Conservation (phyloP, 2,888 invertebrate species). For the Limnephilus auricula region DNA sequence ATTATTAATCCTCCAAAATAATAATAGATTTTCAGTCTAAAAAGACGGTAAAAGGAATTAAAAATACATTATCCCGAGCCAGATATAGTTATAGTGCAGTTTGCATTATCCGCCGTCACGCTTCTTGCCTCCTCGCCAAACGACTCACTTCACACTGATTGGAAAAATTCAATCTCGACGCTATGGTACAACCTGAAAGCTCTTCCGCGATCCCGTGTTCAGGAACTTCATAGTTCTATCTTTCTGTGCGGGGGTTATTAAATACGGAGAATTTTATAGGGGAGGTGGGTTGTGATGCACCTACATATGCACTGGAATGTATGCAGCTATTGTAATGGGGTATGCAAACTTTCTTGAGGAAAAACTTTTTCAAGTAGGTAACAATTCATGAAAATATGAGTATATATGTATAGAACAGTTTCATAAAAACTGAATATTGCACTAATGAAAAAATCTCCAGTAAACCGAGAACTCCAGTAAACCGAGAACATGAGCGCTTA, state of each 20-base stretch:
- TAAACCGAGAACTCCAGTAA: too few species aligned
- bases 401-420: too few species aligned
- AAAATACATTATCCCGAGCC: not conserved
- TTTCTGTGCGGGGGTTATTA: not conserved
- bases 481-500: too few species aligned
- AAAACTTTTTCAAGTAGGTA: not conserved
- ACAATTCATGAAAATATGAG: too few species aligned
- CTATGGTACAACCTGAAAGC: conserved; percentile 15
- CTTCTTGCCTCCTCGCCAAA: not conserved
- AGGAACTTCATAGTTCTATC: not conserved
- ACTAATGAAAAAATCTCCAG: too few species aligned
- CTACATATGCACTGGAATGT: not conserved
- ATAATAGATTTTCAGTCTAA: too few species aligned
- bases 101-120: conserved; percentile 14
- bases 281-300: not conserved
- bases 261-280: not conserved
- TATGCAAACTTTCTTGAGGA: not conserved
- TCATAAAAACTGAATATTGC: too few species aligned
- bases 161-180: conserved; percentile 43
- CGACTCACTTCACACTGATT: conserved; percentile 44
- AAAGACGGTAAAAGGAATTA: not conserved
- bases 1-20: too few species aligned
- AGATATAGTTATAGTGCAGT: conserved; percentile 9
- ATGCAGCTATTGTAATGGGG: not conserved
- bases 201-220: conserved; percentile 40